These are phyloP conservation scores for Drosophila saltans DNA, from an alignment of 1,140 invertebrate species.

Conservation along the genomic window DNA sequence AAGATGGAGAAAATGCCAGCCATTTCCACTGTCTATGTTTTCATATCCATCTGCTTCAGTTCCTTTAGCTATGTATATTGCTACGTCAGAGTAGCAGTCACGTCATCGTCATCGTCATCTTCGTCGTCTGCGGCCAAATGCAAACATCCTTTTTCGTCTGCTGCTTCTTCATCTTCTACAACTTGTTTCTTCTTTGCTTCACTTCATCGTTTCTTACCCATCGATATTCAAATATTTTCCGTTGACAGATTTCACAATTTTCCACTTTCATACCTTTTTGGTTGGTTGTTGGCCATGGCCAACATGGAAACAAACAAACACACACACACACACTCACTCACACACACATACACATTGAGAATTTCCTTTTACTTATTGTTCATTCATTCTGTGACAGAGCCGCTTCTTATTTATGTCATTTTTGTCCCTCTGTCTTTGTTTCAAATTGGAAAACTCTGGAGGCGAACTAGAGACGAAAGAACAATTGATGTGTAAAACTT, in stretches of 20 bases:
- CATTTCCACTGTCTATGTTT: not conserved
- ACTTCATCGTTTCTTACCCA: slow-evolving; percentile 13
- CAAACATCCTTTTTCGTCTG: slow-evolving; percentile 13
- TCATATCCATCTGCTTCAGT: not conserved
- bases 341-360: slow-evolving; percentile 4
- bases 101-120: slow-evolving; percentile 12
- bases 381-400: slow-evolving; percentile 51
- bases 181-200: not conserved
- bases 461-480: slow-evolving; percentile 27
- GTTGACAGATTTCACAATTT: slow-evolving; percentile 74
- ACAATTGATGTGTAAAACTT: slow-evolving; percentile 72
- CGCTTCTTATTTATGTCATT: slow-evolving; percentile 29
- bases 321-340: slow-evolving; percentile 12
- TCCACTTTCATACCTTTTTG: slow-evolving; percentile 69
- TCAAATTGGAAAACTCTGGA: slow-evolving; percentile 5
- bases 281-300: slow-evolving; percentile 46
- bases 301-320: slow-evolving; percentile 20
- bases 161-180: not conserved
- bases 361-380: slow-evolving; percentile 66
- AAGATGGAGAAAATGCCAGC: not conserved
- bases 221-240: slow-evolving; percentile 74
- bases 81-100: slow-evolving; percentile 7
- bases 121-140: slow-evolving; percentile 19
- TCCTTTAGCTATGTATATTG: not conserved
- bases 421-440: slow-evolving; percentile 16